These are phyloP conservation scores for Phrynocephalus vlangalii DNA, from an alignment of 2,797 vertebrate genomes.

Conservation along the genomic window DNA sequence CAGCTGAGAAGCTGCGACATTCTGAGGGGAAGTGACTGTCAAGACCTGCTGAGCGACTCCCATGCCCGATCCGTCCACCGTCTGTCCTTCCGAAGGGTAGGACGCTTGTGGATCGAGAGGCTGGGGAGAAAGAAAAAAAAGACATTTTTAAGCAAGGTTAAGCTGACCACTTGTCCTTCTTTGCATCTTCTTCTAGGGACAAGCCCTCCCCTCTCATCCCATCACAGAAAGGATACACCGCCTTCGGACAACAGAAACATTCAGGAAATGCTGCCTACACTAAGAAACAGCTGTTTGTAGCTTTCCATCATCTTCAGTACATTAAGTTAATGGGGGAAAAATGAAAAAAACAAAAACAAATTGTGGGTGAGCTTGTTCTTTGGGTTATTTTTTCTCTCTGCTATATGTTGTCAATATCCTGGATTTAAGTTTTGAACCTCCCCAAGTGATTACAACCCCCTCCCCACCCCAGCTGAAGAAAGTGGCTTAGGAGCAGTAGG, in stretches of 20 bases:
- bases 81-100: slow-evolving; percentile 38
- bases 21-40: slow-evolving; percentile 79
- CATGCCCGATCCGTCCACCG: slow-evolving; percentile 53
- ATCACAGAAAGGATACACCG: not conserved
- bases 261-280: not conserved
- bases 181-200: not conserved
- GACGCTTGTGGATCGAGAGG: slow-evolving; percentile 75
- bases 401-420: no score
- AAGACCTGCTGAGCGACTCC: slow-evolving; percentile 74
- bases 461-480: no score
- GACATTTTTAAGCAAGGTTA: not conserved
- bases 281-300: not conserved
- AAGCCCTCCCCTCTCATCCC: not conserved
- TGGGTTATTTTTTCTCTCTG: no score
- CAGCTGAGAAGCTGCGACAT: slow-evolving; percentile 68
- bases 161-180: not conserved
- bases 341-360: no score
- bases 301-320: not conserved
- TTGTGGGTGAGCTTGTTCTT: no score
- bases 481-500: no score
- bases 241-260: not conserved
- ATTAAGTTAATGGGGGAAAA: no score
- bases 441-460: no score
- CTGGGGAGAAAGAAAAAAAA: slow-evolving; percentile 68
- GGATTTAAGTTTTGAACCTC: no score